A percentile compares a stretch with the other conserved stretches of the same genome.
These are phyloP conservation scores for Petromus typicus DNA, from an alignment of 2,113 vertebrate genomes.

Conservation along the genomic window DNA sequence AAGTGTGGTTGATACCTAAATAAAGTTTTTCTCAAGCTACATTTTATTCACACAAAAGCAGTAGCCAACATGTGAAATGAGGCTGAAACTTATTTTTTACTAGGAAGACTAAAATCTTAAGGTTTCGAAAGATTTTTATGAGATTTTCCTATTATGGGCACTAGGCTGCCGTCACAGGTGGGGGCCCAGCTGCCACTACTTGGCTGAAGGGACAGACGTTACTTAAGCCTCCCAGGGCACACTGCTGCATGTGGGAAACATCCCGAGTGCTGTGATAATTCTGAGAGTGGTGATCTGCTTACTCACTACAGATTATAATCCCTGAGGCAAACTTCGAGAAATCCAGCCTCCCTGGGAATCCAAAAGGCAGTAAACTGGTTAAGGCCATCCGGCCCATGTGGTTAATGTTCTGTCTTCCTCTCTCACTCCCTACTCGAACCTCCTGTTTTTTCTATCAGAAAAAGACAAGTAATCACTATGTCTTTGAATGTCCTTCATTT, in stretches of 20 bases:
- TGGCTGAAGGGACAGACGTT: constrained; percentile 55
- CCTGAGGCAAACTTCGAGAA: background rate
- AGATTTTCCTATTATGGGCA: constrained; percentile 68
- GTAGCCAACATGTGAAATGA: constrained; percentile 65
- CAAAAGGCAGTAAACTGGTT: background rate
- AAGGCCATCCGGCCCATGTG: no score
- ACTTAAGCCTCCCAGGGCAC: constrained; percentile 56
- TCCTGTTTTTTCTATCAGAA: background rate
- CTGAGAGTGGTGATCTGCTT: background rate
- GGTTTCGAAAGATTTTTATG: constrained; percentile 65
- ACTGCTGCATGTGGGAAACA: constrained; percentile 30
- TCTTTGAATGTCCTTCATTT: background rate
- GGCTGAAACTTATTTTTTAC: constrained; percentile 66
- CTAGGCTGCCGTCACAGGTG: constrained; percentile 32
- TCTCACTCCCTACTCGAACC: no score
- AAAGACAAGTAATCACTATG: background rate
- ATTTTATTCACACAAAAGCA: constrained; percentile 59
- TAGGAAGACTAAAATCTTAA: constrained; percentile 62
- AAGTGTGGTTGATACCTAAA: constrained; percentile 43
- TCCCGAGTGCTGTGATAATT: background rate
- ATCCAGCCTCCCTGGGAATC: background rate
- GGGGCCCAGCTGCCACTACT: constrained; percentile 60
- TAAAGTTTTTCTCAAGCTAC: constrained; percentile 63
- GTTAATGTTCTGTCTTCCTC: background rate
- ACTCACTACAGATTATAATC: background rate